Percentiles rank a stretch among this genome's conserved stretches.
These are phyloP conservation scores for Xiphorhynchus elegans DNA, from an alignment of 2,113 vertebrate species.

Conservation along the genomic window DNA sequence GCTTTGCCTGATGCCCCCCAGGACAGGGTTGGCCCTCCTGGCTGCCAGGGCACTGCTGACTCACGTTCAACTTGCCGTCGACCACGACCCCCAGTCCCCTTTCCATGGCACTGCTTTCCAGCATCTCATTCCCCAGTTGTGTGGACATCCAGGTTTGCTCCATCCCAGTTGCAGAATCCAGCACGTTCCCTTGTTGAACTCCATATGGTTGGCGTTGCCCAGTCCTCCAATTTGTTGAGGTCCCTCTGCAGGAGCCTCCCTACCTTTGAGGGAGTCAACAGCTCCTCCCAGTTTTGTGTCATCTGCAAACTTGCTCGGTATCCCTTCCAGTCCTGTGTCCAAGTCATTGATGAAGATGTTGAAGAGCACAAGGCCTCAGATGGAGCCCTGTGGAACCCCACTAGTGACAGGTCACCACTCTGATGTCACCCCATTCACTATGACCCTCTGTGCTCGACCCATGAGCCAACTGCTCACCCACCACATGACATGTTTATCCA, in stretches of 20 bases:
- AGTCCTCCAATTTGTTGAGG: too few relatives aligned
- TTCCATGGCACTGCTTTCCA: not conserved
- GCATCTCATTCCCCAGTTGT: not conserved
- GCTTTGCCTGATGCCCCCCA: not conserved
- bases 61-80: not conserved
- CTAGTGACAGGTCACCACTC: not conserved
- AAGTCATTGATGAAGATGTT: not conserved
- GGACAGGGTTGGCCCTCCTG: not conserved
- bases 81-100: not conserved
- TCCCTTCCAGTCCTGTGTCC: not conserved
- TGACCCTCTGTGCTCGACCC: not conserved
- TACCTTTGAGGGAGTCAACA: not conserved
- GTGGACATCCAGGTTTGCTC: not conserved
- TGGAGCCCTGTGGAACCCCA: not conserved
- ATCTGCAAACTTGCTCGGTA: not conserved
- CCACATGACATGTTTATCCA: not conserved
- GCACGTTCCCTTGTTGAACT: not conserved
- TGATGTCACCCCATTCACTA: not conserved
- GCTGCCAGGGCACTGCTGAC: not conserved
- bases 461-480: not conserved
- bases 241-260: not conserved
- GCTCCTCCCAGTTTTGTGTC: not conserved
- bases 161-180: not conserved
- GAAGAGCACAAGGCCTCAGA: not conserved
- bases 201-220: not conserved